These are phyloP conservation scores for Bombylius discolor DNA, from an alignment of 2,888 invertebrate species.

Conservation along the genomic window DNA sequence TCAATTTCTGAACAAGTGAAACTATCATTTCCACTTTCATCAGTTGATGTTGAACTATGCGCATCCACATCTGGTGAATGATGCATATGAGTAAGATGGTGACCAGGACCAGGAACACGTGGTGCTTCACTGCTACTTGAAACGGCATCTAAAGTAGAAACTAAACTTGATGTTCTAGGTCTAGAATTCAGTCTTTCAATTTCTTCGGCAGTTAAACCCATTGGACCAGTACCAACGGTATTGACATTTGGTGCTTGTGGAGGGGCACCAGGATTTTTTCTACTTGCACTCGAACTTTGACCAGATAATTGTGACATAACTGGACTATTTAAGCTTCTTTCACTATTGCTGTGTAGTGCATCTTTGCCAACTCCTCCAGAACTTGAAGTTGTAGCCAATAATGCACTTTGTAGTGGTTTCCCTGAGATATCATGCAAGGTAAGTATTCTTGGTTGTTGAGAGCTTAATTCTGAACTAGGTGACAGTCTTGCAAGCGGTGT, in stretches of 20 bases:
- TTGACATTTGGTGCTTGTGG: conserved; percentile 55
- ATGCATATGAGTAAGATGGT: conserved; percentile 58
- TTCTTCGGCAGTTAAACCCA: conserved; percentile 85
- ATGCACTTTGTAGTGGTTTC: conserved; percentile 77
- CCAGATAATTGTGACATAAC: conserved; percentile 86
- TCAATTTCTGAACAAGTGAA: conserved; percentile 98
- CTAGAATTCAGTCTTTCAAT: conserved; percentile 80
- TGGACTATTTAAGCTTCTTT: conserved; percentile 81
- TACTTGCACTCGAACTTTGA: conserved; percentile 67
- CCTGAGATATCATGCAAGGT: conserved; percentile 89
- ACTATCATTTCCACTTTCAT: conserved; percentile 91
- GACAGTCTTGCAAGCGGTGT: conserved; percentile 82
- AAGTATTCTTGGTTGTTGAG: conserved; percentile 83
- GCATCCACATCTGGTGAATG: conserved; percentile 60
- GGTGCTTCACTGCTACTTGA: conserved; percentile 78
- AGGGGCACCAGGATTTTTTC: conserved; percentile 56
- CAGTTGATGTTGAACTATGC: conserved; percentile 70
- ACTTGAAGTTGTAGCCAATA: conserved; percentile 78
- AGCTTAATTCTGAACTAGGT: conserved; percentile 82
- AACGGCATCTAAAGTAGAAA: conserved; percentile 86
- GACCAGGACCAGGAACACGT: conserved; percentile 50
- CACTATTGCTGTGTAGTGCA: conserved; percentile 81
- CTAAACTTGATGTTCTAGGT: conserved; percentile 78
- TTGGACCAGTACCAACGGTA: conserved; percentile 52
- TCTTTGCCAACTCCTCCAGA: conserved; percentile 80